Conservation (phyloP, 1,140 invertebrate genomes). For the Colletes latitarsis region DNA sequence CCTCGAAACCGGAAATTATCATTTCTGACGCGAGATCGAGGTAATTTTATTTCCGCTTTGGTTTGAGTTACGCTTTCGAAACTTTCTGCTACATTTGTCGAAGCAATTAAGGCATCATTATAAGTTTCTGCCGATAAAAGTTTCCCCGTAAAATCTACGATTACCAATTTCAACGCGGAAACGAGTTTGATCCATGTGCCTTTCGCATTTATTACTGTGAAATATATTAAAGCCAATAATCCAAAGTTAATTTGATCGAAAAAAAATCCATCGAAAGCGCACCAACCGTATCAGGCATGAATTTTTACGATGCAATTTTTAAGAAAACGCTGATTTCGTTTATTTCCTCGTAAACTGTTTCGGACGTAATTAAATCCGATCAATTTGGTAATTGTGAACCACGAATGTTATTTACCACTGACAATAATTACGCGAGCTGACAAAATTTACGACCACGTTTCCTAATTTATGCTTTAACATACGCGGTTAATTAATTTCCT, state of each 20-base stretch:
- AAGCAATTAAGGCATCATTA: constrained; percentile 10
- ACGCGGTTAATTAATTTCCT: no score
- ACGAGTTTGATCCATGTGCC: background rate
- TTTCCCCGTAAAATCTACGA: constrained; percentile 32
- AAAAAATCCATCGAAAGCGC: background rate
- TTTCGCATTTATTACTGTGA: background rate
- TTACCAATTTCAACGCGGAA: constrained; percentile 20
- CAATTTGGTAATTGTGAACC: background rate
- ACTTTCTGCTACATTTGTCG: constrained; percentile 16
- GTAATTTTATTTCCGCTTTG: background rate
- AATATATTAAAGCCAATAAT: constrained; percentile 14
- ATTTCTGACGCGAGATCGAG: background rate
- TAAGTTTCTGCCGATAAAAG: constrained; percentile 1
- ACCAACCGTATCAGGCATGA: background rate
- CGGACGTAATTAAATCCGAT: no score
- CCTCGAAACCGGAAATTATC: background rate
- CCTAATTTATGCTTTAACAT: no score
- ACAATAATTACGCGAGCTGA: no score
- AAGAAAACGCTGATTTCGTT: background rate
- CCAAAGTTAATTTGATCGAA: constrained; percentile 3
- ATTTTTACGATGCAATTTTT: background rate
- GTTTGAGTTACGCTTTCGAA: background rate
- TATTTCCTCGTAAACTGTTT: background rate
- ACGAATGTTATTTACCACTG: background rate
- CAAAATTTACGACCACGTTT: no score